These are phyloP conservation scores for Malacoctenus gilli DNA, from an alignment of 2,797 vertebrate genomes.

Conservation along the genomic window DNA sequence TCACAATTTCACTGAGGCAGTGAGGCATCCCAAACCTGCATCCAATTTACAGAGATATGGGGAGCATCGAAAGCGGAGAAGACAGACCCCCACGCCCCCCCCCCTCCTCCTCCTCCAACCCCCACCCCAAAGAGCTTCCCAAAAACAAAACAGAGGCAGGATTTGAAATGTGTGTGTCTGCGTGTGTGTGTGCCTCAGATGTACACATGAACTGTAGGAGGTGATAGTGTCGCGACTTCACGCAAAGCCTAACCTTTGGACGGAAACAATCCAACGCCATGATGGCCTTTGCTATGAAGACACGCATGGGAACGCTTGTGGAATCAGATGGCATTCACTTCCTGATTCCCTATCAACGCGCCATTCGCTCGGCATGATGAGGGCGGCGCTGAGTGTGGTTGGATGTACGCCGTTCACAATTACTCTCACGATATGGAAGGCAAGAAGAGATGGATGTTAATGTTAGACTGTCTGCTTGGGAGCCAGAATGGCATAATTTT, in stretches of 20 bases:
- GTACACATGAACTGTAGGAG: slow-evolving; percentile 48
- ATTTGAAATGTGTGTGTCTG: slow-evolving; percentile 41
- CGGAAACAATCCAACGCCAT: slow-evolving; percentile 74
- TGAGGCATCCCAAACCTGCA: slow-evolving; percentile 78
- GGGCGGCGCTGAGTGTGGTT: slow-evolving; percentile 38
- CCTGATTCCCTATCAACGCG: slow-evolving; percentile 72
- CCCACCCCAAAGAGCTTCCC: too few relatives aligned
- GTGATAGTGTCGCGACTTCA: slow-evolving; percentile 60
- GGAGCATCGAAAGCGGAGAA: slow-evolving; percentile 43
- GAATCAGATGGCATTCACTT: slow-evolving; percentile 83
- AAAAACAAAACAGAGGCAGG: slow-evolving; percentile 74
- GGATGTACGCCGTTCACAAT: slow-evolving; percentile 63
- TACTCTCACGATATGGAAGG: slow-evolving; percentile 57
- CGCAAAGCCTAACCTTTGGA: slow-evolving; percentile 78
- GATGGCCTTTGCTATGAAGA: slow-evolving; percentile 81
- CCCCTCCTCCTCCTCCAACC: too few relatives aligned
- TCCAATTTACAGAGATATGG: slow-evolving; percentile 74
- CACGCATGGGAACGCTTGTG: slow-evolving; percentile 79
- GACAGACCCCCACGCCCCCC: too few relatives aligned
- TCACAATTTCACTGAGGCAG: slow-evolving; percentile 76
- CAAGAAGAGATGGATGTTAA: slow-evolving; percentile 60
- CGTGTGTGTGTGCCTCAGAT: slow-evolving; percentile 35
- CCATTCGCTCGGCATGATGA: slow-evolving; percentile 60
- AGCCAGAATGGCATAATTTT: slow-evolving; percentile 61
- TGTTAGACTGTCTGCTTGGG: slow-evolving; percentile 48